Evolutionary conservation across 92 coral and sea anemone species (phyloP), one percentile per base, ranked within the genome.

Genomic region (Blastomussa wellsi): DNA sequence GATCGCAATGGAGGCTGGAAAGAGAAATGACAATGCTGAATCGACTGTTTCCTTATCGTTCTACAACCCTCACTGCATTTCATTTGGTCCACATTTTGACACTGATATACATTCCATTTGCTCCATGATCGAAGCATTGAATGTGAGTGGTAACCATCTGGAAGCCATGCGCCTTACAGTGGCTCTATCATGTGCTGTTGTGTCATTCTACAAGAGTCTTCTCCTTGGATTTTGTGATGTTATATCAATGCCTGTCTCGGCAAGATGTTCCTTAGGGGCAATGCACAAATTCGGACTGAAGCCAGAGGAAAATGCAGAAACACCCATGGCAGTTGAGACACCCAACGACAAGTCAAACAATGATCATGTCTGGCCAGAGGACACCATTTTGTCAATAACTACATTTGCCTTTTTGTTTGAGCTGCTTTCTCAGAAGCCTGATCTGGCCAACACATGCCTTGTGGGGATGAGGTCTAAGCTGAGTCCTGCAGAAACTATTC

Each of bases 91-190:
- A 19, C 62, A 71, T 26, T 82, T 47, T 1, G 41, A 77, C 35
- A 79, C 90, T 42, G 95, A 92, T 37, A 86, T 93, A 9, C 90
- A 89, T 22, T 84, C 93, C 13, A 75, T 89, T 83, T 94, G 94
- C 76, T 90, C 91, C 22, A 80, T 94, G 36, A 82, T 94, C n/a
- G 92, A 94, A 48, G 91, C 98, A 24, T 62, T 94, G 80, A 32
- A 82, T 73, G 62, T 83, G 8, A 53, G 84, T 38, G 89, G 91
- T n/a, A 52, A 90, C 29, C 68, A 28, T 15, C 82, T 70, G 6
- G 82, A 81, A 32, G 95, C 98, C 22, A 79, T 92, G 28, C 85
- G 86, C 51, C 73, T 94, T 4, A 94, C 98, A 9, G 87, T 92
- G 48, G 82, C 88, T 31, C 71, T 94, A 4, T 91, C 93, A 4